Evolutionary conservation across 2,888 invertebrate species (phyloP).

Genomic region (Leuctra nigra): DNA sequence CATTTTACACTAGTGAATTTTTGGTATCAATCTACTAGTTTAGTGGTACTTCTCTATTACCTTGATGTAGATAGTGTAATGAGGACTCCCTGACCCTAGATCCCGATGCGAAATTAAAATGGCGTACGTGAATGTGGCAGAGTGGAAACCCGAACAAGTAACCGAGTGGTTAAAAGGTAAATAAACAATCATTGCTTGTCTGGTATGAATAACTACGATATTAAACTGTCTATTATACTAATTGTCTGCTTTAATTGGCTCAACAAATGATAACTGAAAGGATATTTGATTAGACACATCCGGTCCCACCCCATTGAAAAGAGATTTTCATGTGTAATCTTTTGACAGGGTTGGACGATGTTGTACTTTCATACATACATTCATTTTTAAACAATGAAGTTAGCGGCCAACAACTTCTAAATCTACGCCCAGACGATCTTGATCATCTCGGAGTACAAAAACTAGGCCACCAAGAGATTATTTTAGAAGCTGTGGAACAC

Average conservation of each 20-base stretch:
- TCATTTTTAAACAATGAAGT: conserved; percentile 74
- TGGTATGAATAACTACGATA: neutral
- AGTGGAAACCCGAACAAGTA: conserved; percentile 87
- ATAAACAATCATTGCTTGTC: conserved; percentile 12
- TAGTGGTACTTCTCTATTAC: too few relatives aligned
- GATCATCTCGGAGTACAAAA: conserved; percentile 77
- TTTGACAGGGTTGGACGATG: conserved; percentile 64
- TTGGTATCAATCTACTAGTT: neutral
- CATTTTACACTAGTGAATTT: neutral
- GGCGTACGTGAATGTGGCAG: conserved; percentile 80
- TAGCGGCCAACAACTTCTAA: conserved; percentile 73
- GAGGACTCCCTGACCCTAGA: conserved; percentile 1
- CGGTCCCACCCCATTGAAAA: conserved; percentile 41
- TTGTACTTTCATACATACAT: conserved; percentile 72
- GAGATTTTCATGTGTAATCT: conserved; percentile 8
- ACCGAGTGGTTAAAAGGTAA: conserved; percentile 86
- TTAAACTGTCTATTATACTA: neutral
- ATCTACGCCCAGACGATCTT: conserved; percentile 81
- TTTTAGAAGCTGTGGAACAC: conserved; percentile 88
- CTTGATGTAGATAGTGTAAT: neutral
- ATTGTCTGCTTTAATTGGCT: neutral
- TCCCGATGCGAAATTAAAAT: too few relatives aligned
- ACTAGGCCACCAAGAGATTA: conserved; percentile 89
- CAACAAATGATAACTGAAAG: neutral
- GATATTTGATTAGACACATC: conserved; percentile 11